phyloP scores from a whole-genome alignment of 1,140 invertebrate genomes.

The Apocrypta bakeri region DNA sequence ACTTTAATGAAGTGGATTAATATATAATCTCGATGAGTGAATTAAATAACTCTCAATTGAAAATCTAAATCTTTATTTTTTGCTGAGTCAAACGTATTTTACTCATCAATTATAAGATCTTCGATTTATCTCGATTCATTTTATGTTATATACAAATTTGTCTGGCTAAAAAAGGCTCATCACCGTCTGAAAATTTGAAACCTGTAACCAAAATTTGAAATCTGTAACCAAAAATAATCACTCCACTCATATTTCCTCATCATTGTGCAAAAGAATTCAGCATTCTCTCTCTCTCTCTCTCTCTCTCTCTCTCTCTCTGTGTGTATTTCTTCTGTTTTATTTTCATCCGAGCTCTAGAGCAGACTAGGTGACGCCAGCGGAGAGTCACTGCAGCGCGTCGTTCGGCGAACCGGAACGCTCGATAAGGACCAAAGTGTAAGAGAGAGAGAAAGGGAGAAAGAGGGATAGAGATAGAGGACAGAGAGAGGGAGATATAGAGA shows the following conservation, averaged over 20 bases:
- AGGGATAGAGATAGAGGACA: not conserved
- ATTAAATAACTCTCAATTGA: not conserved
- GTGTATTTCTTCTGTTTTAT: too few species aligned
- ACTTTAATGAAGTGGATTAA: constrained; percentile 38
- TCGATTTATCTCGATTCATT: too few species aligned
- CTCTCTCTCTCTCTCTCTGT: not conserved
- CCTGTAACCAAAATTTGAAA: not conserved
- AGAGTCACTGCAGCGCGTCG: constrained; percentile 35
- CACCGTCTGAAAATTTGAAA: not conserved
- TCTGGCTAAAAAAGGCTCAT: too few species aligned
- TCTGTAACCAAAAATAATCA: not conserved
- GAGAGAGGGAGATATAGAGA: not conserved
- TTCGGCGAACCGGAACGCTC: constrained; percentile 61
- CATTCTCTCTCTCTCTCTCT: not conserved
- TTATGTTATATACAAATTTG: too few species aligned
- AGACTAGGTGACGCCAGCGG: constrained; percentile 9
- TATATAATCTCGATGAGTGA: not conserved
- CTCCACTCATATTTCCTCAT: not conserved
- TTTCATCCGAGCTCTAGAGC: not conserved
- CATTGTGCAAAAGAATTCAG: not conserved
- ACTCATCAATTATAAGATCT: too few species aligned
- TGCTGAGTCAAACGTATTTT: too few species aligned
- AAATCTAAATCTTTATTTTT: not conserved
- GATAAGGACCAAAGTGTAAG: constrained; percentile 58
- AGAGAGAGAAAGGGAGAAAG: not conserved